Evolutionary conservation across 2,113 vertebrate species (phyloP).

Genomic region (Bubo scandiacus): DNA sequence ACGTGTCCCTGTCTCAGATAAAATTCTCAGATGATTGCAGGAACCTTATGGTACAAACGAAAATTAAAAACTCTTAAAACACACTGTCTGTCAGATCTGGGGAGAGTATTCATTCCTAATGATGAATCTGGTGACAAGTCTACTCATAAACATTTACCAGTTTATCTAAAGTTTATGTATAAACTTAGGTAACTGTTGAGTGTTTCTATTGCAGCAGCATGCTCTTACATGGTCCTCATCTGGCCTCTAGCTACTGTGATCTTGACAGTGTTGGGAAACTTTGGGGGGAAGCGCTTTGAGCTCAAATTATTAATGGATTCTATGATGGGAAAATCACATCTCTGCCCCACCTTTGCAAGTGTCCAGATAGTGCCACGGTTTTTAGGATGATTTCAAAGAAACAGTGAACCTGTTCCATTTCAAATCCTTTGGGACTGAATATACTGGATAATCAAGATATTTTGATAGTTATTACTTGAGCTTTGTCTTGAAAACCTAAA

Average conservation of each 20-base stretch:
- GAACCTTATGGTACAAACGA: neutral
- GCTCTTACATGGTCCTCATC: neutral
- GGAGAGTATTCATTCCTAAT: neutral
- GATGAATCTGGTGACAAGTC: neutral
- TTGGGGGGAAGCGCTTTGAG: neutral
- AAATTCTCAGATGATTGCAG: neutral
- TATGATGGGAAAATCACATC: neutral
- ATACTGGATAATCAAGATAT: neutral
- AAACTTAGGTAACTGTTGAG: neutral
- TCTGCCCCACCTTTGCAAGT: neutral
- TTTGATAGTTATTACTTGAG: neutral
- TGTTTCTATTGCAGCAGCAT: neutral
- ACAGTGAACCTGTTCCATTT: neutral
- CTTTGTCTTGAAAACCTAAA: neutral
- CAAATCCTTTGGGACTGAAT: neutral
- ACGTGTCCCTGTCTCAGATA: neutral
- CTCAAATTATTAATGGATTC: neutral
- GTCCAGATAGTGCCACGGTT: fast-evolving
- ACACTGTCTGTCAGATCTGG: neutral
- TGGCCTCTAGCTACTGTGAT: neutral
- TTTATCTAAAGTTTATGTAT: neutral
- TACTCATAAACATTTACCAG: neutral
- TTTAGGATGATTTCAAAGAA: neutral
- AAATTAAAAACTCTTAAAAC: neutral
- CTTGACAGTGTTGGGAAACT: neutral